Base-by-base conservation (phyloP, 2,888 invertebrate genomes). In the Octonoba sinensis region DNA sequence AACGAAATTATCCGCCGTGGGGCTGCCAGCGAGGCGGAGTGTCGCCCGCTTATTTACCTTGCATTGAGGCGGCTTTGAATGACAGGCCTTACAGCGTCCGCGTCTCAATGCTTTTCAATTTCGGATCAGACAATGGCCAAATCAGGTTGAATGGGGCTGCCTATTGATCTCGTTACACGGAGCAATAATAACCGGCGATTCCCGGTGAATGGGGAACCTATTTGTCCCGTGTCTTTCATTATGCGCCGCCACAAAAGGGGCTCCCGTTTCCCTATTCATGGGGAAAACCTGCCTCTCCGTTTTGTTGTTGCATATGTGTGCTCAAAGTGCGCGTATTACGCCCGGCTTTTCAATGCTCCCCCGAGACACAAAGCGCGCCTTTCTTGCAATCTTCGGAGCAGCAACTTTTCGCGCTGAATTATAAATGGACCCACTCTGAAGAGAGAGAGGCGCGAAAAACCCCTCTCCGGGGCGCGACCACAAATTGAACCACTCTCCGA, bases 201-300 rank as follows among this genome's bases (percentile, higher is more conserved):
- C 84, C 77, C 73, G 20, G 46, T 84, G 84, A 84, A 84, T 84
- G 74, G 83, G 69, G 66, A 27, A 66, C 70, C 82, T 78, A 84
- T 84, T 83, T 83, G 83, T 83, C 83, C 83, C 83, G 79, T 79
- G 83, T 83, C 79, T 83, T 83, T 83, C 83, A 83, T 83, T 83
- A 83, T 83, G 79, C 70, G 71, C 8, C 27, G 22, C 72, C 72
- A 83, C 83, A 83, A 78, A 83, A 67, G 75, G 54, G 44, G 54
- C 22, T 64, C 66, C 64, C 81, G 64, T 81, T 74, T 79, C 75
- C 78, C 83, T 83, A 83, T 83, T 79, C 78, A 83, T 83, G 62
- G 71, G 66, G 71, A n/a, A 56, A 24, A 46, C 18, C 49, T 44
- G 47, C 44, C 22, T 47, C 72, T 47, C 49, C 51, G 44, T 49